These are phyloP conservation scores for Hyposmocoma kahamanoa DNA, from an alignment of 1,140 invertebrate species.

Conservation along the genomic window DNA sequence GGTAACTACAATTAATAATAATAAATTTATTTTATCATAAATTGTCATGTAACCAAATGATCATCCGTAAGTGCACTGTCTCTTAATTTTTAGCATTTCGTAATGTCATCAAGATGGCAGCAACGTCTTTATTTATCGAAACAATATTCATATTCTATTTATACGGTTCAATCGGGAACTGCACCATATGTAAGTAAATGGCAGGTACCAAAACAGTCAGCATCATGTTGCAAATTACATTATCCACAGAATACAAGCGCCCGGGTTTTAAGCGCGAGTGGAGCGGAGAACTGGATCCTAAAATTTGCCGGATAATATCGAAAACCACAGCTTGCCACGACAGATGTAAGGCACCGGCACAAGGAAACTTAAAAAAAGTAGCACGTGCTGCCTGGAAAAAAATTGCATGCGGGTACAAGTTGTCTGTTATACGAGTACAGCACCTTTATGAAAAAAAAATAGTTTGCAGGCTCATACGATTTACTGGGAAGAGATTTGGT, in stretches of 20 bases:
- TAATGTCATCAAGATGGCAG: neutral
- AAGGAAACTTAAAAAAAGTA: slow-evolving; percentile 53
- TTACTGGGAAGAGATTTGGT: slow-evolving; percentile 36
- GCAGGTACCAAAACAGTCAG: slow-evolving; percentile 59
- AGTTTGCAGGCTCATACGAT: slow-evolving; percentile 31
- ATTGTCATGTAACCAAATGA: too few relatives aligned
- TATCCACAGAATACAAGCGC: slow-evolving; percentile 15
- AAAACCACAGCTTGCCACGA: slow-evolving; percentile 61
- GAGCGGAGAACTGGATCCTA: slow-evolving; percentile 8
- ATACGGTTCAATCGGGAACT: slow-evolving; percentile 40
- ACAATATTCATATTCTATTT: slow-evolving; percentile 45
- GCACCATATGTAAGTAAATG: slow-evolving; percentile 56
- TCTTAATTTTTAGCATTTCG: too few relatives aligned
- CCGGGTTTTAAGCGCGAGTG: neutral
- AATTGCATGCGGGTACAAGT: slow-evolving; percentile 68
- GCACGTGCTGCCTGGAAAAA: slow-evolving; percentile 59
- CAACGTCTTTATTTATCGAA: neutral
- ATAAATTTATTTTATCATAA: too few relatives aligned
- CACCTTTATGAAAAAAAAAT: slow-evolving; percentile 37
- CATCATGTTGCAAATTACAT: slow-evolving; percentile 58
- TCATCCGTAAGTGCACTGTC: too few relatives aligned
- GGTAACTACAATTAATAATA: too few relatives aligned
- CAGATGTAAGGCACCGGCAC: slow-evolving; percentile 55
- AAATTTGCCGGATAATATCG: slow-evolving; percentile 24
- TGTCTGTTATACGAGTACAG: slow-evolving; percentile 36